Percentiles rank a stretch among this genome's conserved stretches.
Conservation (phyloP, 2,113 vertebrate genomes). For the Myrmecophaga tridactyla region DNA sequence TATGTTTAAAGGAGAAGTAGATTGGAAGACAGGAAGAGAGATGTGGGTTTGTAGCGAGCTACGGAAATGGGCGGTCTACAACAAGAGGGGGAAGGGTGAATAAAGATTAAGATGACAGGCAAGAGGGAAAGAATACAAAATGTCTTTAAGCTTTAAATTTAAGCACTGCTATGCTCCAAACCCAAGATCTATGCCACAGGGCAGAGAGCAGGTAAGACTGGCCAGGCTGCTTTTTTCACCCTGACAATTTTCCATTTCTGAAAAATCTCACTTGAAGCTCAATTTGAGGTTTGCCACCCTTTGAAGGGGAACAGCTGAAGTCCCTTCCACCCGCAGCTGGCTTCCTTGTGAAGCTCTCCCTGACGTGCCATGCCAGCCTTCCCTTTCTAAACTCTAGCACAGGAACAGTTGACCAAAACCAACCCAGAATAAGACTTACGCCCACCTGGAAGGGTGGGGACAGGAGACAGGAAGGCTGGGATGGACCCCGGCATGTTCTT, state of each 20-base stretch:
- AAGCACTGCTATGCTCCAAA: too few relatives aligned
- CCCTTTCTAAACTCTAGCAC: neutral
- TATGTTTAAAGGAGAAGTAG: too few relatives aligned
- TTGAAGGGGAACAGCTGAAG: neutral
- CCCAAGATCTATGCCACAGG: too few relatives aligned
- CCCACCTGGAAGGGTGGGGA: neutral
- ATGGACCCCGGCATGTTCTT: rapidly evolving
- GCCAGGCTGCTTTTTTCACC: neutral
- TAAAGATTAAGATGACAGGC: too few relatives aligned
- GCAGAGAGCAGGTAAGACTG: neutral
- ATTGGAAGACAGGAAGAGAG: too few relatives aligned
- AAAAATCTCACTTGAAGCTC: neutral
- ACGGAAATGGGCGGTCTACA: too few relatives aligned
- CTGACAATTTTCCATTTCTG: conserved; percentile 24
- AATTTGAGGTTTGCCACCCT: neutral
- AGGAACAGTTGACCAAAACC: neutral
- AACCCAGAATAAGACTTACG: neutral
- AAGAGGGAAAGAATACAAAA: too few relatives aligned
- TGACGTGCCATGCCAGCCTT: neutral
- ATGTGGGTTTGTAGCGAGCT: too few relatives aligned
- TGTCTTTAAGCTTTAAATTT: too few relatives aligned
- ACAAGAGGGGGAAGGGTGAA: too few relatives aligned
- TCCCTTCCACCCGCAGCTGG: neutral
- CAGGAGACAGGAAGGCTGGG: neutral
- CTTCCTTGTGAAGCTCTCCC: neutral